Evolutionary conservation across 2,797 vertebrate species (phyloP), one percentile per base, ranked within the genome.

Genomic region (Channallabes apus): DNA sequence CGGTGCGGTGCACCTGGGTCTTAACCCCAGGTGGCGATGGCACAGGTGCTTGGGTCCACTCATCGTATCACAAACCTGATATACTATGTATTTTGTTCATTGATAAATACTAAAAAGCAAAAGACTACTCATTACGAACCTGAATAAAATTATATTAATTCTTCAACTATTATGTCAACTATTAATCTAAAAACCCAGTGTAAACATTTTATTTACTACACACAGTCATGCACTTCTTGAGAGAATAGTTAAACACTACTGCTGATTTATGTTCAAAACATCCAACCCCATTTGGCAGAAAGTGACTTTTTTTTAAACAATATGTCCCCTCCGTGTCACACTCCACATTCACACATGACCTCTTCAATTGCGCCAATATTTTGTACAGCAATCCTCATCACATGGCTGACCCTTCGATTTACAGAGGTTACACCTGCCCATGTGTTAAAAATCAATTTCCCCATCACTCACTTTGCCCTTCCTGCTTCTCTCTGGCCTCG

Each of bases 361-460:
- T 80, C 56, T 71, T 72, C 76, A 80, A 46, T 80, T 67, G 80
- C 56, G 56, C 73, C 58, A 17, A 61, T 29, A 15, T 80, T 24
- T 86, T 84, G 38, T 24, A 75, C 76, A 71, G 85, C 38, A 41
- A 46, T 85, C 80, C 65, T 83, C 79, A 67, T 86, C 85, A 82
- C 76, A 77, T 24, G 29, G 6, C 80, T 85, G 82, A 90, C 88
- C 88, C 82, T 27, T 85, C 84, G 82, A 38, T 87, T 86, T 56
- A 80, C 58, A 20, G 80, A 89, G 87, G 82, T 88, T 89, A 86
- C 83, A 85, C 58, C 88, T 80, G 65, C 46, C 64, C 87, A 73
- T 83, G 69, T 76, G 67, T 84, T 77, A 84, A 87, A 46, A 87
- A 87, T 87, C 82, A 80, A 89, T 88, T 85, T 87, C 59, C 72